Conservation (phyloP, 2,888 invertebrate species). For the Himalopsyche tibetana region DNA sequence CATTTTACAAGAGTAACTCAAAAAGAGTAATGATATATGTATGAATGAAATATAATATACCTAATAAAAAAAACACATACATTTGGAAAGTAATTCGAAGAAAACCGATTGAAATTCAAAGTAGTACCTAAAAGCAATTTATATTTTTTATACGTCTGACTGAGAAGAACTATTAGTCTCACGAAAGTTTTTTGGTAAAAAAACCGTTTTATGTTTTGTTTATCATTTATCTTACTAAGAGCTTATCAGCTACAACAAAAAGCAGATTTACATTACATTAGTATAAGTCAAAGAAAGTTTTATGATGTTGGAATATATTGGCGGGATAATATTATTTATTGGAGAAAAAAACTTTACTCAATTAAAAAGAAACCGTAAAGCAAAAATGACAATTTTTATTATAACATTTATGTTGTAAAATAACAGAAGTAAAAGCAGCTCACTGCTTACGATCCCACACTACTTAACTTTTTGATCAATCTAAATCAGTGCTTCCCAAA, state of each 20-base stretch:
- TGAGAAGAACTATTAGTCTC: neutral
- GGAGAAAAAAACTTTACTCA: too few relatives aligned
- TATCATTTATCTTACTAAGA: constrained; percentile 20
- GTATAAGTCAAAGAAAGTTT: neutral
- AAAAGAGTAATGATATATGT: neutral
- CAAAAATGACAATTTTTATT: too few relatives aligned
- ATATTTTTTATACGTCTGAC: neutral
- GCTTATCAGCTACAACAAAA: constrained; percentile 13
- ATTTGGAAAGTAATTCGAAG: neutral
- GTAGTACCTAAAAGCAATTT: constrained; percentile 11
- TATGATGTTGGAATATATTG: neutral
- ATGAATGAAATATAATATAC: neutral
- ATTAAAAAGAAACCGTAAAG: too few relatives aligned
- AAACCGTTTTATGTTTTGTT: constrained; percentile 11
- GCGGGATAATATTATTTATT: too few relatives aligned
- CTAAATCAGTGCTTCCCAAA: too few relatives aligned
- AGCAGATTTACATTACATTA: constrained; percentile 1
- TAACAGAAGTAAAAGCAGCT: too few relatives aligned
- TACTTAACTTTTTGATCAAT: too few relatives aligned
- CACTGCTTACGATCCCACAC: too few relatives aligned
- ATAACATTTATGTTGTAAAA: too few relatives aligned
- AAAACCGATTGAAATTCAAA: constrained; percentile 5
- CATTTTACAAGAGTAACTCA: too few relatives aligned
- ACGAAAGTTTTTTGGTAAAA: neutral
- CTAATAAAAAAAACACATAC: neutral